Percentiles rank a stretch among this genome's conserved stretches.
Evolutionary conservation across 2,113 vertebrate species (phyloP).

Genomic region (Bubo scandiacus): DNA sequence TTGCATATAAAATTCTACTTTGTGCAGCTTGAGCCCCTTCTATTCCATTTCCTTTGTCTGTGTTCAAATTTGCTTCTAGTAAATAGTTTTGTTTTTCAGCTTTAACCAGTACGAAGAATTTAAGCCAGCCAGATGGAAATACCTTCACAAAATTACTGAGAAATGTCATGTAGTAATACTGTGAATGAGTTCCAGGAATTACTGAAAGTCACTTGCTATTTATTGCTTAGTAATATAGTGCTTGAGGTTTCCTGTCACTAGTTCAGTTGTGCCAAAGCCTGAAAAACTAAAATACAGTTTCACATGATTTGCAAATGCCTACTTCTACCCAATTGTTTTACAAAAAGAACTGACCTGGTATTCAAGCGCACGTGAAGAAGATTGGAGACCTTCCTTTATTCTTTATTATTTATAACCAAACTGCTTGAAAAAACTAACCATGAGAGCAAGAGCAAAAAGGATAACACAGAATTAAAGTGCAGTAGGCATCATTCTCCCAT

Average conservation of each 20-base stretch:
- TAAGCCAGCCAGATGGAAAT: not conserved
- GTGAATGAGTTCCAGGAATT: constrained; percentile 43
- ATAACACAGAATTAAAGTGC: not conserved
- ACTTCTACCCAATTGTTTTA: not conserved
- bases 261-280: not conserved
- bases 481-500: not conserved
- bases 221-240: constrained; percentile 36
- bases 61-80: not conserved
- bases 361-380: not conserved
- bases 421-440: not conserved
- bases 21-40: not conserved
- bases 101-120: not conserved
- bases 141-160: constrained; percentile 21
- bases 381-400: not conserved
- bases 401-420: not conserved
- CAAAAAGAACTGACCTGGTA: not conserved
- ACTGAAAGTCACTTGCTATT: constrained; percentile 39
- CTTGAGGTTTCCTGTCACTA: constrained; percentile 53
- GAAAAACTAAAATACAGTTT: not conserved
- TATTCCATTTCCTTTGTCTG: not conserved
- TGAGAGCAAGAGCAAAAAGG: not conserved
- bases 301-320: not conserved
- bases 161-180: not conserved
- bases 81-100: constrained; percentile 24
- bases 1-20: not conserved